Evolutionary conservation across 2,797 vertebrate species (phyloP).

Genomic region (Hydrolagus colliei): DNA sequence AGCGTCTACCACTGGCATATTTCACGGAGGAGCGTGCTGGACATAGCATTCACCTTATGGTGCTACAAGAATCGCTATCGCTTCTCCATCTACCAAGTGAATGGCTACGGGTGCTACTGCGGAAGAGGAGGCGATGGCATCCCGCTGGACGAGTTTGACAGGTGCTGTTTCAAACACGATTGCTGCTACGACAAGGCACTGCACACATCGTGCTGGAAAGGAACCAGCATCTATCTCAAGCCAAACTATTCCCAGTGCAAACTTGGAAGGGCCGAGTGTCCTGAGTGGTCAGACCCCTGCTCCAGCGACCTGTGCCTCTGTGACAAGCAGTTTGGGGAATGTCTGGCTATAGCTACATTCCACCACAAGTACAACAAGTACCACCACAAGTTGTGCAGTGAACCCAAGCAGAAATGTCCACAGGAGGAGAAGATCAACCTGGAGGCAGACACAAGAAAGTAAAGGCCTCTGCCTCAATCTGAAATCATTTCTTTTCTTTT

Average conservation of each 20-base stretch:
- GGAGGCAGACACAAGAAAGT: not conserved
- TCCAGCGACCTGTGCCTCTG: constrained; percentile 28
- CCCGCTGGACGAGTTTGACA: constrained; percentile 16
- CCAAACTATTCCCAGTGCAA: constrained; percentile 10
- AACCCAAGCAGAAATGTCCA: constrained; percentile 8
- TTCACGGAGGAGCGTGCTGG: constrained; percentile 8
- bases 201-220: not conserved
- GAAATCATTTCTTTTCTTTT: not conserved
- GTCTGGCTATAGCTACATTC: not conserved
- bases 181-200: constrained; percentile 12
- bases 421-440: constrained; percentile 4
- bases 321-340: constrained; percentile 24
- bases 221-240: constrained; percentile 19
- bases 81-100: constrained; percentile 18
- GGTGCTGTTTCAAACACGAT: constrained; percentile 11
- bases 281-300: not conserved
- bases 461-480: not conserved
- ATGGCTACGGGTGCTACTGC: constrained; percentile 22
- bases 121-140: not conserved
- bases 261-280: constrained; percentile 16
- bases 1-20: not conserved
- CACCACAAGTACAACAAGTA: not conserved
- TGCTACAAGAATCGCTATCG: constrained; percentile 9
- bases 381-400: constrained; percentile 19
- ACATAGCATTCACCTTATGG: constrained; percentile 9